A percentile compares a stretch with the other conserved stretches of the same genome.
Conservation (phyloP, 2,113 vertebrate genomes). For the Bubalus kerabau region DNA sequence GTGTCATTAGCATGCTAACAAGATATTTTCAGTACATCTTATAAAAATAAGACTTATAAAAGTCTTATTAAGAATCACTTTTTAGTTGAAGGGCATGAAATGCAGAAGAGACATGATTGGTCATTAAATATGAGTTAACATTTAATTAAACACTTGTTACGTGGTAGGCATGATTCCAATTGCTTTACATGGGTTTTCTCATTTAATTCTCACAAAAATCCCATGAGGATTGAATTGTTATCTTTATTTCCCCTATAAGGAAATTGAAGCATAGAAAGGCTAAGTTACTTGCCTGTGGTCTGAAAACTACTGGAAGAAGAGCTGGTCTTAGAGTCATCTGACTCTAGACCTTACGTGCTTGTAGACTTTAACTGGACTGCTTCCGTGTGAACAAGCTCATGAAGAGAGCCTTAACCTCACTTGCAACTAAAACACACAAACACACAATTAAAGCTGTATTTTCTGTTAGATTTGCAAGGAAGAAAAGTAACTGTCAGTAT, state of each 20-base stretch:
- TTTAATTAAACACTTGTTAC: background rate
- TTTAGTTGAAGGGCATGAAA: background rate
- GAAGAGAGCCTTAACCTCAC: background rate
- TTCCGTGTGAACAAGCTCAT: background rate
- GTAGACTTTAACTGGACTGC: background rate
- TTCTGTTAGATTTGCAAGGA: background rate
- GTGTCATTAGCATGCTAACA: background rate
- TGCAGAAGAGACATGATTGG: background rate
- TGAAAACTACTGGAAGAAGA: background rate
- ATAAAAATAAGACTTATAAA: background rate
- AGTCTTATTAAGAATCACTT: background rate
- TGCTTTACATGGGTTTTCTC: background rate
- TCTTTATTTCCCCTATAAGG: background rate
- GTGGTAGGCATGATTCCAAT: background rate
- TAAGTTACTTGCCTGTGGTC: background rate
- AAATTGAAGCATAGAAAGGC: background rate
- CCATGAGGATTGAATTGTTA: background rate
- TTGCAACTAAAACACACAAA: background rate
- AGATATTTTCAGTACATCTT: background rate
- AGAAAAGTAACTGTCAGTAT: background rate
- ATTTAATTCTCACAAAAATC: background rate
- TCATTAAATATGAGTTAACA: background rate
- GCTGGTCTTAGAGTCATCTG: background rate
- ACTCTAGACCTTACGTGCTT: background rate
- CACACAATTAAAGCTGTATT: background rate